Evolutionary conservation across 2,797 vertebrate species (phyloP).

Genomic region (Limosa lapponica): DNA sequence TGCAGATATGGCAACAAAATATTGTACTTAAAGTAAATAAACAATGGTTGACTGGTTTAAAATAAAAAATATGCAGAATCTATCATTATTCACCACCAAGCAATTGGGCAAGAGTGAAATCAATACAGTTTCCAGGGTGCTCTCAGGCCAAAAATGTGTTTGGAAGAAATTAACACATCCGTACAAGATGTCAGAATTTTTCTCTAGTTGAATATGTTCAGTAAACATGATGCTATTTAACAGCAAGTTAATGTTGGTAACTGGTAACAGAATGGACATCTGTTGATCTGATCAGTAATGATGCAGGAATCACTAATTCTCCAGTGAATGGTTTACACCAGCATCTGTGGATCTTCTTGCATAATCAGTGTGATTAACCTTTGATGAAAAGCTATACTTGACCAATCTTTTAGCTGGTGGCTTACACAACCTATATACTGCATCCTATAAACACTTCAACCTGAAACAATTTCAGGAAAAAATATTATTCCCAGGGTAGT

Average conservation of each 20-base stretch:
- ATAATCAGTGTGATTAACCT: background rate
- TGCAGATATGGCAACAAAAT: background rate
- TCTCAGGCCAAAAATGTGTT: background rate
- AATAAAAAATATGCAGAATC: background rate
- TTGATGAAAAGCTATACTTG: background rate
- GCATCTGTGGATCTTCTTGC: background rate
- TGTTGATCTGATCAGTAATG: background rate
- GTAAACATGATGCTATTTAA: background rate
- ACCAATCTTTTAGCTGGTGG: background rate
- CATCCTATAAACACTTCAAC: constrained; percentile 26
- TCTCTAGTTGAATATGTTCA: background rate
- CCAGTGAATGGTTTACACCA: background rate
- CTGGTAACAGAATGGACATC: background rate
- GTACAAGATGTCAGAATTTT: background rate
- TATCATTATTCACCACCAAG: background rate
- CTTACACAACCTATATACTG: background rate
- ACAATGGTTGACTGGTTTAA: background rate
- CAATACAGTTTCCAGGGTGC: background rate
- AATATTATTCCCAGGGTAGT: constrained; percentile 37
- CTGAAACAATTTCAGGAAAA: constrained; percentile 35
- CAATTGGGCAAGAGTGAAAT: background rate
- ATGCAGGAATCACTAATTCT: background rate
- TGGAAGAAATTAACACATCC: background rate
- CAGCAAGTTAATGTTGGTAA: background rate
- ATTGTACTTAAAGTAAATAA: background rate